Percentiles rank a stretch among this genome's conserved stretches.
phyloP scores from a whole-genome alignment of 2,113 vertebrate species.

The Paedocypris sp. region DNA sequence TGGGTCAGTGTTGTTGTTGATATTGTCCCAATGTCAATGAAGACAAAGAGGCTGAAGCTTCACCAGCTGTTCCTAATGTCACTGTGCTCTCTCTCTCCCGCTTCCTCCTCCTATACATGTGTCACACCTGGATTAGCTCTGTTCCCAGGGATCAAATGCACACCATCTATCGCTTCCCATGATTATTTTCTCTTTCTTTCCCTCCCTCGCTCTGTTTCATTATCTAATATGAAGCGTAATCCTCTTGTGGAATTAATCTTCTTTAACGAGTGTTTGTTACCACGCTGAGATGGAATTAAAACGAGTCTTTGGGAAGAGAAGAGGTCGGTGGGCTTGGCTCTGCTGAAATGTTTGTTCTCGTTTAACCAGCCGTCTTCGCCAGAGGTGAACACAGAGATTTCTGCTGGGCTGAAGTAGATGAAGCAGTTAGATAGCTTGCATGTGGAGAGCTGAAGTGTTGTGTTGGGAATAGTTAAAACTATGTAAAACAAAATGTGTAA shows the following conservation, averaged over 20 bases:
- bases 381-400: neutral
- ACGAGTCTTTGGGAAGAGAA: conserved; percentile 10
- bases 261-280: conserved; percentile 58
- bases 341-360: conserved; percentile 8
- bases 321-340: neutral
- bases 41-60: conserved; percentile 13
- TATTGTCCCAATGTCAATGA: conserved; percentile 1
- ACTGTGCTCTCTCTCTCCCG: conserved; percentile 10
- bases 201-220: conserved; percentile 41
- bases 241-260: conserved; percentile 62
- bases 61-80: conserved; percentile 14
- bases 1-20: conserved; percentile 20
- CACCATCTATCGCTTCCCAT: conserved; percentile 36
- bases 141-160: conserved; percentile 51
- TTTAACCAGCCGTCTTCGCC: conserved; percentile 10
- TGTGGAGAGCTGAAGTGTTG: neutral
- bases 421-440: neutral
- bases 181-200: conserved; percentile 28
- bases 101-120: conserved; percentile 30
- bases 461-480: too few species aligned
- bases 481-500: too few species aligned
- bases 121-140: conserved; percentile 58
- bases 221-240: conserved; percentile 56
- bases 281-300: conserved; percentile 55
- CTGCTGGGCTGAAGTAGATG: neutral